Conservation (phyloP, 2,797 vertebrate genomes). For the Danio kyathit region DNA sequence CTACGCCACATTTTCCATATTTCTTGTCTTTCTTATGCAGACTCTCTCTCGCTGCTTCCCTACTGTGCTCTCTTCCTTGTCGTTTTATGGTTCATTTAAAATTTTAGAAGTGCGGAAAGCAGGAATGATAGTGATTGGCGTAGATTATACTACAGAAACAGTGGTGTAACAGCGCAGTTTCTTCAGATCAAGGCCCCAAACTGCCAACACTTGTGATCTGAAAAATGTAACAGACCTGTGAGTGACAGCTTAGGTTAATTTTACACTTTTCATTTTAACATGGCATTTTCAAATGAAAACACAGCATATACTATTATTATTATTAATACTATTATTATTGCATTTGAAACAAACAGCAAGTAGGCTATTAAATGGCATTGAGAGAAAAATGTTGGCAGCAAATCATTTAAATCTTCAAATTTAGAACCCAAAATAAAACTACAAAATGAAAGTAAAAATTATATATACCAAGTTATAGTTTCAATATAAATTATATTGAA, state of each 20-base stretch:
- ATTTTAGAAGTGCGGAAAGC: slow-evolving; percentile 32
- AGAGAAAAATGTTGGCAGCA: too few species aligned
- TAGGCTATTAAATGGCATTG: too few species aligned
- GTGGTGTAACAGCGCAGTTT: slow-evolving; percentile 4
- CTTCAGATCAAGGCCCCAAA: slow-evolving; percentile 8
- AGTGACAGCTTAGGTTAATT: neutral
- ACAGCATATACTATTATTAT: too few species aligned
- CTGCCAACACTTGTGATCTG: slow-evolving; percentile 26
- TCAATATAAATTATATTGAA: too few species aligned
- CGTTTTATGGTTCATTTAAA: slow-evolving; percentile 54
- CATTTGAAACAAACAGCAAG: too few species aligned
- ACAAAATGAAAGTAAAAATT: too few species aligned
- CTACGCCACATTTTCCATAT: neutral
- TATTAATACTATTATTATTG: too few species aligned
- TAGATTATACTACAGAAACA: slow-evolving; percentile 44
- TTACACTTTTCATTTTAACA: too few species aligned
- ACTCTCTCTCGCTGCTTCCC: neutral
- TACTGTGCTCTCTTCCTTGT: slow-evolving; percentile 10
- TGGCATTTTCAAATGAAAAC: too few species aligned
- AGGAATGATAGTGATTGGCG: neutral
- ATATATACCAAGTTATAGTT: too few species aligned
- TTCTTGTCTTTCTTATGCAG: neutral
- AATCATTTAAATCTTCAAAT: too few species aligned
- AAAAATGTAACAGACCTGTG: slow-evolving; percentile 35
- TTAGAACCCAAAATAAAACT: too few species aligned